These are phyloP conservation scores for Clarias magur DNA, from an alignment of 2,113 vertebrate species.

Conservation along the genomic window DNA sequence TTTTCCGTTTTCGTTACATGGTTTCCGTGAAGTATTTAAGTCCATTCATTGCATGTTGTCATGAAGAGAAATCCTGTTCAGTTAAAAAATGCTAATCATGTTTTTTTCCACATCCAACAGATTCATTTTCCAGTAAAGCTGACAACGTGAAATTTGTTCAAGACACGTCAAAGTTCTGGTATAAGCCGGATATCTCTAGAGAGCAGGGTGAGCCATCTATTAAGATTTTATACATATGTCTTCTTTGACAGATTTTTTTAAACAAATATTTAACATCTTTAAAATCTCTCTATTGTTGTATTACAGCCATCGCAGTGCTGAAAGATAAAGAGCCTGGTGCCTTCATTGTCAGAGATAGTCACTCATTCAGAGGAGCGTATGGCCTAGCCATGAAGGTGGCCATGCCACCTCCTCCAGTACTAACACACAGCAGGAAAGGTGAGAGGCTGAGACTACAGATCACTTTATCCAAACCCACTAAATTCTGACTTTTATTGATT, in stretches of 20 bases:
- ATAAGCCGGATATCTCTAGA: conserved; percentile 95
- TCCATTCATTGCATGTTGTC: not conserved
- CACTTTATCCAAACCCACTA: not conserved
- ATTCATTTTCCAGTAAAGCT: conserved; percentile 76
- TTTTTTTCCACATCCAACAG: conserved; percentile 59
- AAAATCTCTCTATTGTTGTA: conserved; percentile 34
- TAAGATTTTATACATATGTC: not conserved
- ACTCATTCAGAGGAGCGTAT: conserved; percentile 93
- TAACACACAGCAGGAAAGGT: conserved; percentile 91
- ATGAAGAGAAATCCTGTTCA: not conserved
- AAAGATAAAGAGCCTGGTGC: conserved; percentile 92
- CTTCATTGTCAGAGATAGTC: conserved; percentile 92
- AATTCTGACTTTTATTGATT: not conserved
- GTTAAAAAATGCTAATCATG: not conserved
- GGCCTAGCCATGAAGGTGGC: conserved; percentile 95
- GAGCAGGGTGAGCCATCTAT: conserved; percentile 84
- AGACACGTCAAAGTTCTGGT: conserved; percentile 97
- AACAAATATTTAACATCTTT: not conserved
- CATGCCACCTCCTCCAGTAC: conserved; percentile 84
- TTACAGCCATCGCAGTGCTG: conserved; percentile 83
- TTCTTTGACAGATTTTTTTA: not conserved
- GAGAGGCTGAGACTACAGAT: conserved; percentile 11
- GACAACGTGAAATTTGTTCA: conserved; percentile 95
- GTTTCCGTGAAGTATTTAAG: not conserved
- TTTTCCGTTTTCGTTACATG: too few species aligned